Evolutionary conservation across 2,888 invertebrate genomes (phyloP).

Genomic region (Erebia epiphron): DNA sequence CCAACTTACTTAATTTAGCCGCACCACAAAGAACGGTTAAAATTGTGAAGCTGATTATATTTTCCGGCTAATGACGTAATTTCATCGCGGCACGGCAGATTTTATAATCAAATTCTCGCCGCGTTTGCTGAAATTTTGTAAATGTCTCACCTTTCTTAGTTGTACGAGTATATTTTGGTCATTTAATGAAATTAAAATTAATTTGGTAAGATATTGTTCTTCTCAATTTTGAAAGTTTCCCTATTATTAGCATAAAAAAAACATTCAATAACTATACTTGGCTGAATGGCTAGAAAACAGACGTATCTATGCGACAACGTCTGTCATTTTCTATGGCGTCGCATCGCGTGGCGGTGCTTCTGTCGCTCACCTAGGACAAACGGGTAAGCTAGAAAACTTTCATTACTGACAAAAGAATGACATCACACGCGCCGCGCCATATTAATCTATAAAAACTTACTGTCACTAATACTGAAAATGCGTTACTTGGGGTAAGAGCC

Average conservation of each 20-base stretch:
- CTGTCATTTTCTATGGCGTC: too few species aligned
- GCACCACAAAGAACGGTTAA: slow-evolving; percentile 24
- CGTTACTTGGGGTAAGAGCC: too few species aligned
- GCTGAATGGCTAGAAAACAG: too few species aligned
- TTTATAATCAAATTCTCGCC: slow-evolving; percentile 34
- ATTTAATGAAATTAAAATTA: slow-evolving; percentile 3
- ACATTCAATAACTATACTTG: too few species aligned
- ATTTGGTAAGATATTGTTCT: neutral
- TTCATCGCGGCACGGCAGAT: slow-evolving; percentile 35
- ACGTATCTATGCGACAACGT: too few species aligned
- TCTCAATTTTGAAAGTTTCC: too few species aligned
- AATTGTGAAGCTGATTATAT: slow-evolving; percentile 39
- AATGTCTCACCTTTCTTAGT: slow-evolving; percentile 9
- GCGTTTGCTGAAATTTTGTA: slow-evolving; percentile 26
- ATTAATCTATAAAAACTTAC: neutral
- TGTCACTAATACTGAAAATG: too few species aligned
- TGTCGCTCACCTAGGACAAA: too few species aligned
- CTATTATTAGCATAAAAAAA: too few species aligned
- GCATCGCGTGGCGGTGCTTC: too few species aligned
- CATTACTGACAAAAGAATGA: neutral
- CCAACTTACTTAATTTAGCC: slow-evolving; percentile 14
- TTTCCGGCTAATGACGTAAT: slow-evolving; percentile 38
- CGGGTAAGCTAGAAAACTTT: too few species aligned
- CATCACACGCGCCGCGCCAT: neutral
- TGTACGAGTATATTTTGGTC: slow-evolving; percentile 9